Conservation (phyloP, 2,113 vertebrate genomes). For the Falcunculus frontatus region DNA sequence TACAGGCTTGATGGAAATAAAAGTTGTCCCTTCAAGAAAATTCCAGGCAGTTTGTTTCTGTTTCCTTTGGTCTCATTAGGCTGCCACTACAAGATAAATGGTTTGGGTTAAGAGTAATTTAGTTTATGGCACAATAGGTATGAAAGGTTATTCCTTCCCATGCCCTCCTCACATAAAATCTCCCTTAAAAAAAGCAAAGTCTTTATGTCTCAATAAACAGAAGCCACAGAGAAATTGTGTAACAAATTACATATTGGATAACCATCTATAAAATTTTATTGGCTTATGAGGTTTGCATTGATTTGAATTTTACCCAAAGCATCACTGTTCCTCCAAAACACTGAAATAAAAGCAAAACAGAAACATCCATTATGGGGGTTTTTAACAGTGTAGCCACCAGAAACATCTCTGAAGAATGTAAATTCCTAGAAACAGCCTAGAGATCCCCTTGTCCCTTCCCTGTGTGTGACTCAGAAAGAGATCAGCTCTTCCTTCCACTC, state of each 20-base stretch:
- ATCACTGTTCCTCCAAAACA: not conserved
- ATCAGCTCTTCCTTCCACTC: not conserved
- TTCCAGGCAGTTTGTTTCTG: not conserved
- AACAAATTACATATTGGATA: constrained; percentile 59
- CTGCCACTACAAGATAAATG: constrained; percentile 48
- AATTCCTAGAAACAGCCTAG: not conserved
- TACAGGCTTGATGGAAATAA: not conserved
- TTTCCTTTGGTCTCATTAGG: constrained; percentile 50
- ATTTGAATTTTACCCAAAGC: constrained; percentile 46
- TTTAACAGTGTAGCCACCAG: not conserved
- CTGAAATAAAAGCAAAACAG: not conserved
- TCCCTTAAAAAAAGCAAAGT: constrained; percentile 35
- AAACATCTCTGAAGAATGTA: not conserved
- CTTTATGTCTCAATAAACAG: constrained; percentile 54
- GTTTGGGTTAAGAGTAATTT: constrained; percentile 56
- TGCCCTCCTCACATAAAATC: constrained; percentile 19
- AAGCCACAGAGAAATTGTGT: not conserved
- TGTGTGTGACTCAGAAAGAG: not conserved
- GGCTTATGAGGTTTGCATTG: constrained; percentile 8
- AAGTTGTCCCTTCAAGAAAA: not conserved
- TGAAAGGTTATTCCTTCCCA: constrained; percentile 52
- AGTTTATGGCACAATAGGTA: constrained; percentile 46
- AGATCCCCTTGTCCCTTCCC: not conserved
- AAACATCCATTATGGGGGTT: not conserved
- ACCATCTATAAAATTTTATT: constrained; percentile 47